Evolutionary conservation across 35 echinoderm and acorn worm species (phyloP).

Genomic region (Ophiothrix spiculata): DNA sequence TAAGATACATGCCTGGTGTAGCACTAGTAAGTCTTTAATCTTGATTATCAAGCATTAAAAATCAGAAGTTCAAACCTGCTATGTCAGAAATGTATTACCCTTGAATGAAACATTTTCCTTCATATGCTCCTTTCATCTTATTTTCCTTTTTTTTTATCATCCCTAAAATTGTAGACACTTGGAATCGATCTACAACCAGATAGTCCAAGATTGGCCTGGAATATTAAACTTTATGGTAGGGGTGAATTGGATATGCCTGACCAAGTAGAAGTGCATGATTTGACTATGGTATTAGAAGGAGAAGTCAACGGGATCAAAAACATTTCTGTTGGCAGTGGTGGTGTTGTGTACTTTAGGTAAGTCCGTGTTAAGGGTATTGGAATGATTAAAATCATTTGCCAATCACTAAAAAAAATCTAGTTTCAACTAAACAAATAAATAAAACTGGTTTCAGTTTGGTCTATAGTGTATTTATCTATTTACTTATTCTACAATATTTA

Average conservation of each 20-base stretch:
- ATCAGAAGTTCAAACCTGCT: not conserved
- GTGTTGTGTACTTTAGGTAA: conserved; percentile 61
- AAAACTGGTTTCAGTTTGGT: not conserved
- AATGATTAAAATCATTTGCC: not conserved
- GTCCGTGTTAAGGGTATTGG: not conserved
- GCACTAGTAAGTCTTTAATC: not conserved
- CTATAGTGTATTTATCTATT: not conserved
- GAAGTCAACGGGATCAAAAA: conserved; percentile 51
- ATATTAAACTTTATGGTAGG: conserved; percentile 47
- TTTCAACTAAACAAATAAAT: not conserved
- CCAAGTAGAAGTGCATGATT: conserved; percentile 67
- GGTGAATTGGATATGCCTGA: conserved; percentile 61
- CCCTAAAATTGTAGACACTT: conserved; percentile 57
- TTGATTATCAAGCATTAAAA: not conserved
- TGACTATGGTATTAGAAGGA: conserved; percentile 75
- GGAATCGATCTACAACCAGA: conserved; percentile 65
- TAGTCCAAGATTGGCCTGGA: conserved; percentile 76
- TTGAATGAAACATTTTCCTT: not conserved
- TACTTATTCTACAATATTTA: not conserved
- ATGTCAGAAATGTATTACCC: not conserved
- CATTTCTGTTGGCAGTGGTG: conserved; percentile 71
- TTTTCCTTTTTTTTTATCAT: not conserved
- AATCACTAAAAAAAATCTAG: not conserved
- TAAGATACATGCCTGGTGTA: not conserved
- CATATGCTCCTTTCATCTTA: not conserved